These are phyloP conservation scores for Pomacea maculata DNA, from an alignment of 1,140 invertebrate species.

Conservation along the genomic window DNA sequence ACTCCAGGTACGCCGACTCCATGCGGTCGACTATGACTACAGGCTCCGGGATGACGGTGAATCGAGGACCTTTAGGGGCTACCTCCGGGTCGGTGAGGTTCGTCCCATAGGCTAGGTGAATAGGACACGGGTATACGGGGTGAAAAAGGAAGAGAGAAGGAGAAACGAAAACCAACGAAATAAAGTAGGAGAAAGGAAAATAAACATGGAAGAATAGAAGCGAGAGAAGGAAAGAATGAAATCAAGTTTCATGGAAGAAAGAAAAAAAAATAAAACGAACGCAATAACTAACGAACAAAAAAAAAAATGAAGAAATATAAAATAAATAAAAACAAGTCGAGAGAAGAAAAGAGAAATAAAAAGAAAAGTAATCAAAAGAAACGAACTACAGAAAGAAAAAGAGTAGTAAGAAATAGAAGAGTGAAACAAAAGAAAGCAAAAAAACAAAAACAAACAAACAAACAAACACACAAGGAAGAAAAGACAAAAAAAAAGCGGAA, in stretches of 20 bases:
- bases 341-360: too few species aligned
- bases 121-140: too few species aligned
- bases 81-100: constrained; percentile 18
- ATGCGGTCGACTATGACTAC: constrained; percentile 29
- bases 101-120: constrained; percentile 40
- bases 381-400: not conserved
- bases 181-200: not conserved
- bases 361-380: not conserved
- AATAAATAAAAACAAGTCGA: not conserved
- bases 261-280: not conserved
- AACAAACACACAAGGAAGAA: too few species aligned
- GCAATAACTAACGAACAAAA: not conserved
- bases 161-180: not conserved
- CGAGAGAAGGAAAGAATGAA: not conserved
- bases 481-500: too few species aligned
- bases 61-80: constrained; percentile 31
- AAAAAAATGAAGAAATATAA: not conserved
- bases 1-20: constrained; percentile 65
- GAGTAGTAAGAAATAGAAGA: not conserved
- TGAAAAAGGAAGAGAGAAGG: too few species aligned
- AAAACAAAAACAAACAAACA: not conserved
- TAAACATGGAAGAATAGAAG: not conserved
- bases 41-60: constrained; percentile 29
- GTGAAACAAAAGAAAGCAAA: not conserved
- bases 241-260: not conserved